Evolutionary conservation across 2,797 vertebrate genomes (phyloP).

Genomic region (Anas bahamensis): DNA sequence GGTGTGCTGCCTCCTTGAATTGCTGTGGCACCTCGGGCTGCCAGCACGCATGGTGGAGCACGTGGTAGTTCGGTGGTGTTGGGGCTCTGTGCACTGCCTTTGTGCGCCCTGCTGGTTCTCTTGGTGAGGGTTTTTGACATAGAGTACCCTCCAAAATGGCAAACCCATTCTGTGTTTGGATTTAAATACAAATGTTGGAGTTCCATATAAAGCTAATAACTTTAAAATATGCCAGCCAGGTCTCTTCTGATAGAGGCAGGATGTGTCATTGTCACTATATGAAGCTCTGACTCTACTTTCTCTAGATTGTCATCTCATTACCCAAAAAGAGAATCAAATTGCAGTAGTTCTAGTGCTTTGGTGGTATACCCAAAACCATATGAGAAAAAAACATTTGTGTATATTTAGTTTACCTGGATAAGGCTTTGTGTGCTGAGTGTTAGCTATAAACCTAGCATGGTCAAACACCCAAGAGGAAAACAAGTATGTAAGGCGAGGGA

Average conservation of each 20-base stretch:
- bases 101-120: neutral
- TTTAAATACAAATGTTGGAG: neutral
- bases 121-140: neutral
- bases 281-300: neutral
- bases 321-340: neutral
- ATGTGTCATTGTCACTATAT: fast-evolving
- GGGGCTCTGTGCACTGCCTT: neutral
- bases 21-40: neutral
- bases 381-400: neutral
- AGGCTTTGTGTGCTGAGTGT: neutral
- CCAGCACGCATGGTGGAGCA: fast-evolving
- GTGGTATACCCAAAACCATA: no score
- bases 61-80: fast-evolving
- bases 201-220: neutral
- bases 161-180: neutral
- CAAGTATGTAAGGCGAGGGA: neutral
- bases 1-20: neutral
- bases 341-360: neutral
- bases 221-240: neutral
- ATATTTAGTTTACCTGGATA: neutral
- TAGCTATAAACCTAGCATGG: neutral
- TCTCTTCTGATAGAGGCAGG: neutral
- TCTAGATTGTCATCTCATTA: neutral
- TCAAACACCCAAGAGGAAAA: constrained; percentile 29
- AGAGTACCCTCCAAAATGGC: neutral